phyloP scores from a whole-genome alignment of 2,888 invertebrate species.

The Tetragonula carbonaria region DNA sequence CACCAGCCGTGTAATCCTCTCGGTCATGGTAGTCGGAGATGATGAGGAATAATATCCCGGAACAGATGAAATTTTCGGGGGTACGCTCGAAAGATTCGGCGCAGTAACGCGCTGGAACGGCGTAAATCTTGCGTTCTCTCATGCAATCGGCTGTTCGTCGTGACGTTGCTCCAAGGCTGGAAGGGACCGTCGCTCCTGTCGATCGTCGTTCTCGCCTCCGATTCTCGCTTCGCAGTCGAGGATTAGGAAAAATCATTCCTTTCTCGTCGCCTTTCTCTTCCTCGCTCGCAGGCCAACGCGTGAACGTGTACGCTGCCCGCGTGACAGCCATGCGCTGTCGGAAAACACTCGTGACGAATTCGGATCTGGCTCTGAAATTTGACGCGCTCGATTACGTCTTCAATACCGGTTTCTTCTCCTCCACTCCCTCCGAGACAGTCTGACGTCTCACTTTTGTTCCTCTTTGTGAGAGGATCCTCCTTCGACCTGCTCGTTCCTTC shows the following conservation, averaged over 20 bases:
- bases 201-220: conserved; percentile 46
- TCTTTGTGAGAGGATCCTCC: background rate
- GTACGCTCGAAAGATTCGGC: conserved; percentile 52
- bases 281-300: conserved; percentile 16
- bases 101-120: conserved; percentile 77
- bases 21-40: conserved; percentile 77
- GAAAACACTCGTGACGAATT: conserved; percentile 79
- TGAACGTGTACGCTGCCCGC: conserved; percentile 55
- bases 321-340: conserved; percentile 14
- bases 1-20: conserved; percentile 65
- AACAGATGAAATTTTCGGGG: conserved; percentile 78
- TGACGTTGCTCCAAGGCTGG: conserved; percentile 1
- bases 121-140: conserved; percentile 75
- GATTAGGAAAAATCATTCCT: conserved; percentile 73
- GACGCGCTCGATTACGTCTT: conserved; percentile 76
- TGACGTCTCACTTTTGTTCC: conserved; percentile 44
- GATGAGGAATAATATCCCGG: conserved; percentile 81
- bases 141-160: background rate
- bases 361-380: conserved; percentile 69
- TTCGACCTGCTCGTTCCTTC: background rate
- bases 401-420: conserved; percentile 8
- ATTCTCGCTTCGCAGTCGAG: conserved; percentile 54
- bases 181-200: conserved; percentile 66
- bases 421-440: conserved; percentile 28
- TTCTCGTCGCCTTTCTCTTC: conserved; percentile 53